Conservation (phyloP, 2,888 invertebrate species). For the Callyntrura guangdongensis region DNA sequence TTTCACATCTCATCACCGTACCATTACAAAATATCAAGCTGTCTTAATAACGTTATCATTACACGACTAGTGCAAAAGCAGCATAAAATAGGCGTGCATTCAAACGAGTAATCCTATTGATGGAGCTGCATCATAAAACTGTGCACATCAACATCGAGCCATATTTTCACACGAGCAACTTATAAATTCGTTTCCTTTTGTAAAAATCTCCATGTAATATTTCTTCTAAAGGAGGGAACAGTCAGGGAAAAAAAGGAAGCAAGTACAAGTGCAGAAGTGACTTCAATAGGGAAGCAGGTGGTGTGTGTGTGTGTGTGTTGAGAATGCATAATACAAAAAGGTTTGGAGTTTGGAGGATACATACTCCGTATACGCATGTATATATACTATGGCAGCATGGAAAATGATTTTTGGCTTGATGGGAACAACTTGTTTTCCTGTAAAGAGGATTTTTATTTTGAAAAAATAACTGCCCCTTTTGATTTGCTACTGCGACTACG, state of each 20-base stretch:
- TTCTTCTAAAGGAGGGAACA: constrained; percentile 19
- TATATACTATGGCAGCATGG: constrained; percentile 6
- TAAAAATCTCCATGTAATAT: constrained; percentile 7
- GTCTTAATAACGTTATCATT: no score
- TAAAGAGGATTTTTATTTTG: neutral
- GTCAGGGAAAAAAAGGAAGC: neutral
- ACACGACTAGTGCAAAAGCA: no score
- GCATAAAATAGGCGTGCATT: no score
- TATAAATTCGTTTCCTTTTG: constrained; percentile 18
- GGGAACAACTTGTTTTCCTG: constrained; percentile 66
- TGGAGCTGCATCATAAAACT: no score
- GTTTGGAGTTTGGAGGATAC: neutral
- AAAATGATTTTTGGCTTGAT: constrained; percentile 56
- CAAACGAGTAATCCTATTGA: no score
- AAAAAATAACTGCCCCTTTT: neutral
- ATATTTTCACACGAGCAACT: constrained; percentile 46
- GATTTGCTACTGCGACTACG: neutral
- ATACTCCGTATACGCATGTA: neutral
- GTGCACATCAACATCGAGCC: no score
- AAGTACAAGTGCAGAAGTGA: no score
- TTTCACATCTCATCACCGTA: no score
- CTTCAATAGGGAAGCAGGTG: no score
- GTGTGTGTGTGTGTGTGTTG: no score
- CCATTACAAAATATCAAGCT: no score
- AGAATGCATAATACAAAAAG: neutral